Conservation (phyloP, 1,140 invertebrate genomes). For the Notospermus geniculatus region DNA sequence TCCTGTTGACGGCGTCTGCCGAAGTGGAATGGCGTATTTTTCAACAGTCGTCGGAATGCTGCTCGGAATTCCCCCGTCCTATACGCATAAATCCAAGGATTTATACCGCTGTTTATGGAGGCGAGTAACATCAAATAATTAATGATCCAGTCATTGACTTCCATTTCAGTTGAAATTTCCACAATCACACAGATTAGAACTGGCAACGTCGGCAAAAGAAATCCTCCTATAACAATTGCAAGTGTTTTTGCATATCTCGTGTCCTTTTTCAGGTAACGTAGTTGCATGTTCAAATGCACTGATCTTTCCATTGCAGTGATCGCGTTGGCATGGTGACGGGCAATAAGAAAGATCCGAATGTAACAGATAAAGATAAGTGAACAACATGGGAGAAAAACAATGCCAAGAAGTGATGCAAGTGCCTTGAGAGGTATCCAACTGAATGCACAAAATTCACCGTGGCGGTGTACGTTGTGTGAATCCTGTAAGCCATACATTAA, state of each 20-base stretch:
- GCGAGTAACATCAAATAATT: constrained; percentile 63
- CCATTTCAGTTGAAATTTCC: constrained; percentile 60
- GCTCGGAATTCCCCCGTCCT: constrained; percentile 65
- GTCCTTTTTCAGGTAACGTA: constrained; percentile 36
- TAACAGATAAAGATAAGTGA: constrained; percentile 64
- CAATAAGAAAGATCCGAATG: constrained; percentile 67
- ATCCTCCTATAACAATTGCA: constrained; percentile 65
- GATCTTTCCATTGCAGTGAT: constrained; percentile 66
- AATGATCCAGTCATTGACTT: constrained; percentile 59
- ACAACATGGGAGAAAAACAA: constrained; percentile 37
- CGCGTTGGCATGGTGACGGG: constrained; percentile 64
- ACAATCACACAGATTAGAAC: constrained; percentile 63
- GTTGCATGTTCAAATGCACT: constrained; percentile 50
- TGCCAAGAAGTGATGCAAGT: constrained; percentile 28
- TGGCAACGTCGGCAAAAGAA: constrained; percentile 65
- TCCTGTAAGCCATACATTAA: constrained; percentile 59
- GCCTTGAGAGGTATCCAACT: constrained; percentile 30
- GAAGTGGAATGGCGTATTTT: too few relatives aligned
- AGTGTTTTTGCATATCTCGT: constrained; percentile 65
- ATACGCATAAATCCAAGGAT: constrained; percentile 71
- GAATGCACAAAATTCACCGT: constrained; percentile 56
- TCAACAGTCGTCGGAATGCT: constrained; percentile 53
- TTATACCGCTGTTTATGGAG: constrained; percentile 63
- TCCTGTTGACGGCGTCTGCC: too few relatives aligned
- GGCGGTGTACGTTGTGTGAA: constrained; percentile 58